Conservation (phyloP, 2,888 invertebrate genomes). For the Ectemnius cavifrons region DNA sequence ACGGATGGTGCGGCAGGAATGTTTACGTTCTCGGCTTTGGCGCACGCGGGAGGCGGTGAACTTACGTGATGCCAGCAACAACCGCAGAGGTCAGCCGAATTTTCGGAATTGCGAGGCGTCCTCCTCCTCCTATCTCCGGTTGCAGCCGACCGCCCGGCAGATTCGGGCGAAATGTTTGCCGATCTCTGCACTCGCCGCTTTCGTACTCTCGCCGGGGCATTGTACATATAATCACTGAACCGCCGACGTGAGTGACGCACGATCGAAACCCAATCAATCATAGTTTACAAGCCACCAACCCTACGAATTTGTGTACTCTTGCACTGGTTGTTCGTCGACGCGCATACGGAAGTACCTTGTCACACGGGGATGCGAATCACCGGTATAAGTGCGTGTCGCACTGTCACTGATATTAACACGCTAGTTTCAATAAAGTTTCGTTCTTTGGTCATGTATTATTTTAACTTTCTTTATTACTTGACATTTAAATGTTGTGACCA, state of each 20-base stretch:
- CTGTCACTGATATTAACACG: too few relatives aligned
- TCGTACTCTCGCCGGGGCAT: slow-evolving; percentile 83
- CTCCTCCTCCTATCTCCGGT: neutral
- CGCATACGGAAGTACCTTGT: too few relatives aligned
- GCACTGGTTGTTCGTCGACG: neutral
- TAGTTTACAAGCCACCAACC: slow-evolving; percentile 68
- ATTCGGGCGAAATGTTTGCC: slow-evolving; percentile 9
- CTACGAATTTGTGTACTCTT: slow-evolving; percentile 9
- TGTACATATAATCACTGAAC: slow-evolving; percentile 85
- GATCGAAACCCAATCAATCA: slow-evolving; percentile 90
- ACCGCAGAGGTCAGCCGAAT: slow-evolving; percentile 43
- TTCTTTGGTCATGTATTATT: too few relatives aligned
- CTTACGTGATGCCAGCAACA: slow-evolving; percentile 69
- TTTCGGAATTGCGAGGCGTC: slow-evolving; percentile 23
- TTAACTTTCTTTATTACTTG: too few relatives aligned
- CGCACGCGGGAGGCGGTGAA: slow-evolving; percentile 20
- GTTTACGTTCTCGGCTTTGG: too few relatives aligned
- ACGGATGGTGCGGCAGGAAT: too few relatives aligned
- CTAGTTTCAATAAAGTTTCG: too few relatives aligned
- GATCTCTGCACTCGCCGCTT: slow-evolving; percentile 79
- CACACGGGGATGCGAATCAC: too few relatives aligned
- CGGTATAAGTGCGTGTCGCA: too few relatives aligned
- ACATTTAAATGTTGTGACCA: too few relatives aligned
- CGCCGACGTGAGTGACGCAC: slow-evolving; percentile 85
- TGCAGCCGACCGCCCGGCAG: slow-evolving; percentile 1